Conservation (phyloP, 1,140 invertebrate species). For the Aphidius gifuensis region DNA sequence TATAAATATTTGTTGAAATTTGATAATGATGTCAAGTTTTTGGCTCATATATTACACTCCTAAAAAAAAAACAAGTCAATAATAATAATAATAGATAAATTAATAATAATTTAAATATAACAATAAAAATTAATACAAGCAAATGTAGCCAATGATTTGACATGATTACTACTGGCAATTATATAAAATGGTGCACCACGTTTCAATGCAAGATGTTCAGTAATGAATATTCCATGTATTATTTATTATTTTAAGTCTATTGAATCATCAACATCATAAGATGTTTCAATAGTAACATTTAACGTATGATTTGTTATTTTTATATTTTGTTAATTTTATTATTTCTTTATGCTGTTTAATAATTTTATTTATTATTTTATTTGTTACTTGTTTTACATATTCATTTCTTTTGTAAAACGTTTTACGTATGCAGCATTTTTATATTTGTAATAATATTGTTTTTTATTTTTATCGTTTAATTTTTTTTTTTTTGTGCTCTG, state of each 20-base stretch:
- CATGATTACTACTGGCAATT: slow-evolving; percentile 30
- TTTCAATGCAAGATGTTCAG: slow-evolving; percentile 33
- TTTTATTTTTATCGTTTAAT: too few relatives aligned
- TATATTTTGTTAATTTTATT: too few relatives aligned
- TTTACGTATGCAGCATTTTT: too few relatives aligned
- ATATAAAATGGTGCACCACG: slow-evolving; percentile 36
- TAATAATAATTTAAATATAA: slow-evolving; percentile 9
- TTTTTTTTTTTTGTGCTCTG: too few relatives aligned
- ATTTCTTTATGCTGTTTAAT: slow-evolving; percentile 38
- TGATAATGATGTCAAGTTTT: slow-evolving; percentile 37
- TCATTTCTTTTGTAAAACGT: too few relatives aligned
- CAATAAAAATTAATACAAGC: slow-evolving; percentile 28
- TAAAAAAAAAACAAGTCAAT: too few relatives aligned
- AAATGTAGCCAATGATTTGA: slow-evolving; percentile 37
- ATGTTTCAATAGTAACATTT: slow-evolving; percentile 28
- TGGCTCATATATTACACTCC: slow-evolving; percentile 31
- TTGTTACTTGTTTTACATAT: slow-evolving; percentile 36
- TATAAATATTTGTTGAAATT: slow-evolving; percentile 33
- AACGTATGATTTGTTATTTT: slow-evolving; percentile 33
- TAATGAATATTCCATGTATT: slow-evolving; percentile 37
- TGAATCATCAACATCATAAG: slow-evolving; percentile 11
- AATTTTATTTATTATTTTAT: slow-evolving; percentile 35
- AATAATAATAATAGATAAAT: slow-evolving; percentile 16
- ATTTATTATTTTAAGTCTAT: slow-evolving; percentile 29
- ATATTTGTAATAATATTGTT: too few relatives aligned